Conservation (phyloP, 2,113 vertebrate species). For the Camelus dromedarius region DNA sequence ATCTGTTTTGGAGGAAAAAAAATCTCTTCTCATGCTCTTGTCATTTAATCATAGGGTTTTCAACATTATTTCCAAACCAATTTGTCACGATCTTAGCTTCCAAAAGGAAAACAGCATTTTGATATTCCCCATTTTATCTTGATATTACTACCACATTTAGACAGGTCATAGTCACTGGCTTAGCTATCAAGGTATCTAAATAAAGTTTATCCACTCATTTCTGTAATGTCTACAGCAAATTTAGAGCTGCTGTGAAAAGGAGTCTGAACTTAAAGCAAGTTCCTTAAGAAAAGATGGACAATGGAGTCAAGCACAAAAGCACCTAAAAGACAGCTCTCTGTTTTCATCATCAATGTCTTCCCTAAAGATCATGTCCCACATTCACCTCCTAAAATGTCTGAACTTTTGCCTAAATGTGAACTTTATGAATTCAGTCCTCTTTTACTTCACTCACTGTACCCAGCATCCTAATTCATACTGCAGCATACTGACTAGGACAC, state of each 20-base stretch:
- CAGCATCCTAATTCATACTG: not conserved
- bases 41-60: not conserved
- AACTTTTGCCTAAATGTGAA: not conserved
- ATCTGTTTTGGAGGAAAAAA: not conserved
- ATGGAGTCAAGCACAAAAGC: not conserved
- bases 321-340: not conserved
- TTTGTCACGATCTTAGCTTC: not conserved
- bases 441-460: constrained; percentile 19
- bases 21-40: not conserved
- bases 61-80: not conserved
- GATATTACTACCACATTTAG: not conserved
- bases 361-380: not conserved
- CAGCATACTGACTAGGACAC: not conserved
- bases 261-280: not conserved
- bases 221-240: not conserved
- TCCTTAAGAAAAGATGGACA: not conserved
- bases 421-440: constrained; percentile 34
- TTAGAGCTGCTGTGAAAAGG: not conserved
- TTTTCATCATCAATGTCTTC: not conserved
- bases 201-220: constrained; percentile 3
- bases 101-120: constrained; percentile 5
- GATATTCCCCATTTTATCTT: not conserved
- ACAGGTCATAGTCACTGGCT: not conserved
- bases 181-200: not conserved
- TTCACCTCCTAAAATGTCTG: constrained; percentile 6